Base-by-base conservation (phyloP, 2,888 invertebrate genomes). In the Nymphalis c-album region DNA sequence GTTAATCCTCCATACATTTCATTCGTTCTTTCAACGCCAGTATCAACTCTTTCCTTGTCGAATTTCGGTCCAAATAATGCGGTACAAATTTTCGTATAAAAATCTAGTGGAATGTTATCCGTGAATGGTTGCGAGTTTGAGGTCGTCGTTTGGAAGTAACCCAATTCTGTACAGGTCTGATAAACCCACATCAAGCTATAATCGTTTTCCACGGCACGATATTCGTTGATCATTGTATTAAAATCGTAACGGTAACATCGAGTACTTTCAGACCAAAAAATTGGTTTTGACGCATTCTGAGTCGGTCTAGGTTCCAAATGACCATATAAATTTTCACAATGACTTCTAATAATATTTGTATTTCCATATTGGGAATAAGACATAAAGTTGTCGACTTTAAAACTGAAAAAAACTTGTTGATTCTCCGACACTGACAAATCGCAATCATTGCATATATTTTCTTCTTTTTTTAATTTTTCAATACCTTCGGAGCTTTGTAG, bases 111-210 rank as follows among this genome's bases (percentile, higher is more conserved):
- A 64, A 93, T 77, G 26, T 88, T 85, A 35, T 86, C 80, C 2
- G 93, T 93, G 81, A 95, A 96, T 0, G 95, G 94, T 20, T 94
- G 93, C 1, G 88, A 82, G 6, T 84, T 77, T 0, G 93, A 93
- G 71, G 92, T 92, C 0, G 95, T 93, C 0, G 94, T 94, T 81
- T 95, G 95, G 80, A 92, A 96, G 79, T 94, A 96, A 40, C 96
- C 95, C 78, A 95, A 96, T 85, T 96, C 96, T 5, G 94, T 95
- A 83, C 96, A 96, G 0, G 95, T 95, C 84, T 96, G 96, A 80
- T 95, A 96, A 0, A 86, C 87, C 96, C 96, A 96, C 13, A 87
- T 78, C 2, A 77, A 74, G n/a, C 71, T 69, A 80, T 77, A 80
- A 65, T 83, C 80, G 26, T 77, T 73, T 6, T 77, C 68, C 60